Base-by-base conservation (phyloP, 2,797 vertebrate genomes). In the Sebastes taczanowskii region DNA sequence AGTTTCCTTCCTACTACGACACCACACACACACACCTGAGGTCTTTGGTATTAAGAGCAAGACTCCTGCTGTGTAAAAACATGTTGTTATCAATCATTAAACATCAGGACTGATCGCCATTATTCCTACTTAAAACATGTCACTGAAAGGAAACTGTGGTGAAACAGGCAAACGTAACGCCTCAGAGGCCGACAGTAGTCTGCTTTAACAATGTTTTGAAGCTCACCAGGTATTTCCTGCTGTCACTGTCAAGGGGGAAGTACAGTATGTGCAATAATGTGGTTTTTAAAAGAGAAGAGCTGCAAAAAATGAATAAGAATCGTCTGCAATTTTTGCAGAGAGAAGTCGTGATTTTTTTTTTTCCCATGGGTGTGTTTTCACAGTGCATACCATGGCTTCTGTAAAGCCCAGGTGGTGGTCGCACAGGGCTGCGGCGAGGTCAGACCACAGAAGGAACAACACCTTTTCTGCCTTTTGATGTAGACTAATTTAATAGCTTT, bases 341-440 rank as follows among this genome's bases (percentile, higher is more conserved):
- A 76, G 55, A 38, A 77, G 74, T 67, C 61, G 42, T 71, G 71
- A 79, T 77, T 86, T 10, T 86, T 23, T 86, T 23, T 23, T 86
- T 10, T 86, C 86, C 81, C 83, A 83, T 70, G 86, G 74, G 61
- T 86, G 83, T 88, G 86, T 92, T 89, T 92, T 77, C 25, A 52
- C 49, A 77, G 56, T 79, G 61, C 81, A 81, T 71, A 76, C 88
- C 83, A 35, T 77, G 81, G 80, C 90, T 89, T 80, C 87, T 90
- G 83, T 87, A 79, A 71, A 91, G 76, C 80, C 32, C 67, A 63
- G 87, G 86, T 85, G 90, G 88, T 90, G 90, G 88, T 88, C 82
- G 38, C 46, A 59, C 62, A 52, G 81, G 72, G 72, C 76, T 78
- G 77, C 56, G 62, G 56, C 52, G 84, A 91, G 86, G 78, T 90